Evolutionary conservation across 2,797 vertebrate species (phyloP), one percentile per base, ranked within the genome.

Genomic region (Oryzias dopingdopingensis): DNA sequence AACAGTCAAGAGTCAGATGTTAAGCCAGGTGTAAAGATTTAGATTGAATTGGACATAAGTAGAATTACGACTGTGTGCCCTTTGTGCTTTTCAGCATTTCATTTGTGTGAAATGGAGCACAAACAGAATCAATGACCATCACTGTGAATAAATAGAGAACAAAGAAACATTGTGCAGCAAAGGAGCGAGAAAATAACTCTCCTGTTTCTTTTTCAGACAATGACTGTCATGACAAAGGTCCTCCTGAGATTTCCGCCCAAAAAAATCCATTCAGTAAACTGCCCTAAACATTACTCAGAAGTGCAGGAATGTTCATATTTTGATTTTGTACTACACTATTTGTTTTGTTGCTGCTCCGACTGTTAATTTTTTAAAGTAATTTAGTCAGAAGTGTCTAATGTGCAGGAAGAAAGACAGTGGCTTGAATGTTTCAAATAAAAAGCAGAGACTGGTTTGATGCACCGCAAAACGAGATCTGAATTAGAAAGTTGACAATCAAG

Each of bases 181-280:
- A 42, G 46, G 17, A 62, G 42, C 54, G 23, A 60, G 45, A 71
- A 66, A 65, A 63, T 64, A 63, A 75, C 22, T 61, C 48, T 42
- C 43, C 48, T 18, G 41, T 54, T 58, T 73, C 57, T 70, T 50
- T 76, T 77, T 67, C 51, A 49, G 59, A 61, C 65, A 76, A 82
- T 68, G 62, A 68, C 61, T 70, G 63, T 73, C 5, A 4, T 77
- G 64, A 75, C 63, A 49, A 24, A 62, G 51, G 50, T 67, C 24
- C 56, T 56, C 67, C 29, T 8, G 54, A 49, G 66, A 69, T 52
- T 73, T 37, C 32, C 50, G 48, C 62, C 49, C 54, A 72, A 74
- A 75, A 83, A 70, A 71, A 65, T 62, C 70, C 63, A 77, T 78
- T 75, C 55, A 55, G 49, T 55, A 52, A 62, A 76, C 48, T 72